These are phyloP conservation scores for Pocillopora meandrina DNA, from an alignment of 92 coral and sea anemone species.

Conservation along the genomic window DNA sequence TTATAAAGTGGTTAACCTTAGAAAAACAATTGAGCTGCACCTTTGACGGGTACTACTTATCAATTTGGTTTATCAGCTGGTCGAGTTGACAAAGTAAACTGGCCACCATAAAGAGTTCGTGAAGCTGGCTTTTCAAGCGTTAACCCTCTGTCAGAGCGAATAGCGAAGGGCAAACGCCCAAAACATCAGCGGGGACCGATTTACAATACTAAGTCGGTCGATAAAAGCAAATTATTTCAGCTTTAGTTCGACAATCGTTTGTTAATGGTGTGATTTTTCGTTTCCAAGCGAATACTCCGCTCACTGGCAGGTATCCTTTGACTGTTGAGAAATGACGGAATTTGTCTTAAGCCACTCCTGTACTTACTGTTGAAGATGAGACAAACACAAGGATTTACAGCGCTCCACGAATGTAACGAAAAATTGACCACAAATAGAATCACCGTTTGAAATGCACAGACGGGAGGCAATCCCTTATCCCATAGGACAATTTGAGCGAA, in stretches of 20 bases:
- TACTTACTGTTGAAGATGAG: conserved; percentile 1
- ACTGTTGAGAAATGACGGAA: not conserved
- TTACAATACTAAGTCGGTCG: too few species aligned
- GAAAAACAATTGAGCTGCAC: too few species aligned
- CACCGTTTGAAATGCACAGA: not conserved
- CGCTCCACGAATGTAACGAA: not conserved
- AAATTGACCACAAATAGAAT: not conserved
- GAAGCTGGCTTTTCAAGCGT: too few species aligned
- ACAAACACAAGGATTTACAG: conserved; percentile 14
- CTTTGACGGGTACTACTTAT: too few species aligned
- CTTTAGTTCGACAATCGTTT: conserved; percentile 20
- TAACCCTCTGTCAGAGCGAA: too few species aligned
- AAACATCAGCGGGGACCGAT: too few species aligned
- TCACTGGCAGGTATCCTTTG: not conserved
- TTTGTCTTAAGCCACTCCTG: not conserved
- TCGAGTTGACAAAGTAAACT: too few species aligned
- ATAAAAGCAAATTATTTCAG: not conserved
- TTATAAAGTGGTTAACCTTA: too few species aligned
- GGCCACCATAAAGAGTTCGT: too few species aligned
- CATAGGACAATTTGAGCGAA: not conserved
- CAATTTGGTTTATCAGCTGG: too few species aligned
- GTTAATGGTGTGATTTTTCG: not conserved
- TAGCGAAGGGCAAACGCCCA: too few species aligned
- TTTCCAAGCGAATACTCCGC: not conserved
- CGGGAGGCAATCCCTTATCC: not conserved